Conservation (phyloP, 2,797 vertebrate genomes). For the Cephalopachus bancanus region DNA sequence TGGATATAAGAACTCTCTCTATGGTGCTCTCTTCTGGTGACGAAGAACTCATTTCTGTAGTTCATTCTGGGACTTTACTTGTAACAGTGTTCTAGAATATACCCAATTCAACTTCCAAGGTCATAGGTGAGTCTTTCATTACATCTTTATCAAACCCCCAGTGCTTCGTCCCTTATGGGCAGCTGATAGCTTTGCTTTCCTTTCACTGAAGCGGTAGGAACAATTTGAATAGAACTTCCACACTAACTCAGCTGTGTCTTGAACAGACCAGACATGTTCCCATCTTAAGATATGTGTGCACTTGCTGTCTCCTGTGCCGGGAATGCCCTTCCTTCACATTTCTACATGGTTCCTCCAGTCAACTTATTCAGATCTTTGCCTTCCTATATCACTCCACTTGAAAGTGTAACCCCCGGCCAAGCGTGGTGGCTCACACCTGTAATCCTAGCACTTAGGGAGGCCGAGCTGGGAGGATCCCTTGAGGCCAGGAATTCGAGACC, state of each 20-base stretch:
- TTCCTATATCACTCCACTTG: neutral
- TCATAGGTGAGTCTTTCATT: neutral
- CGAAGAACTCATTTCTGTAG: neutral
- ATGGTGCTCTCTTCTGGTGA: too few species aligned
- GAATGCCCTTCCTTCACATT: neutral
- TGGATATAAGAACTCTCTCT: too few species aligned
- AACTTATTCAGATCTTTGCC: neutral
- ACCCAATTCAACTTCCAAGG: neutral
- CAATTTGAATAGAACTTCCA: neutral
- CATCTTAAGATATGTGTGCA: neutral
- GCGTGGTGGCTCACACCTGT: too few species aligned
- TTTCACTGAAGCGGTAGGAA: neutral
- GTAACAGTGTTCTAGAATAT: neutral
- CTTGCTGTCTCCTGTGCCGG: neutral
- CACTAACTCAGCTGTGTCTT: neutral
- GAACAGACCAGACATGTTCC: neutral
- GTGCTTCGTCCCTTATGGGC: neutral
- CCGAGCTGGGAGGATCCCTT: too few species aligned
- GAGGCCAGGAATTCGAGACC: too few species aligned
- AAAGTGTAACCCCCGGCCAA: neutral
- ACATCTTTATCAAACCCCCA: neutral
- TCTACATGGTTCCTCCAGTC: neutral
- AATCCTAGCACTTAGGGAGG: too few species aligned
- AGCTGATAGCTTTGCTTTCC: neutral
- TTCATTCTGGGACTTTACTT: constrained; percentile 14